Base-by-base conservation (phyloP, 2,797 vertebrate genomes). In the Amazonetta brasiliensis region DNA sequence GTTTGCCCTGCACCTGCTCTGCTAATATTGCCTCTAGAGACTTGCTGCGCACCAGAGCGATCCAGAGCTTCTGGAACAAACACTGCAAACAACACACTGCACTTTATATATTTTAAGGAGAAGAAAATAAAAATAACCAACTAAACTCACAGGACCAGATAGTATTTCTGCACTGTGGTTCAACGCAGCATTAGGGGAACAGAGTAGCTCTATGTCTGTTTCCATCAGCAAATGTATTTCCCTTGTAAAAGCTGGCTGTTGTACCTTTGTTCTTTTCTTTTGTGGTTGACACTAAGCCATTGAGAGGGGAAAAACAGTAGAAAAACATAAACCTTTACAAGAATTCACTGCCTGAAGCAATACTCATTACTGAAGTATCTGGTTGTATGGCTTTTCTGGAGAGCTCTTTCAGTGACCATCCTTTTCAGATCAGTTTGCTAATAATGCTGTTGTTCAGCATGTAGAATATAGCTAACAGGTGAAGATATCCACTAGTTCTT, bases 401-500 rank as follows among this genome's bases (percentile, higher is more conserved):
- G 41, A 23, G 41, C 7, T 66, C 19, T 64, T 83, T 46, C 50
- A 68, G 21, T 0, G 1, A 43, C n/a, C n/a, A 59, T 8, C 43
- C 9, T 30, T 59, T 59, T 48, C 43, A 20, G 69, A 71, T 55
- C 0, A 0, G 48, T 59, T 91, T 75, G 41, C 64, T 66, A 41
- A 54, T 55, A 69, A 81, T 6, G 43, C 8, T 86, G 54, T 76
- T 75, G 52, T 26, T 72, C 28, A 35, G 72, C 50, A 35, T 23
- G 55, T 55, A 46, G 46, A 17, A 48, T 14, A 41, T 2, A 37
- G 68, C 0, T 0, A 92, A 33, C 20, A 35, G 2, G 25, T 21
- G 26, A 31, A 80, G 9, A 28, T 44, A 11, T 12, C 39, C 22
- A 2, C 12, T 46, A 10, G 18, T 67, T 48, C 79, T 79, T 69